phyloP scores from a whole-genome alignment of 2,113 vertebrate genomes.

The Tychaedon coryphoeus region DNA sequence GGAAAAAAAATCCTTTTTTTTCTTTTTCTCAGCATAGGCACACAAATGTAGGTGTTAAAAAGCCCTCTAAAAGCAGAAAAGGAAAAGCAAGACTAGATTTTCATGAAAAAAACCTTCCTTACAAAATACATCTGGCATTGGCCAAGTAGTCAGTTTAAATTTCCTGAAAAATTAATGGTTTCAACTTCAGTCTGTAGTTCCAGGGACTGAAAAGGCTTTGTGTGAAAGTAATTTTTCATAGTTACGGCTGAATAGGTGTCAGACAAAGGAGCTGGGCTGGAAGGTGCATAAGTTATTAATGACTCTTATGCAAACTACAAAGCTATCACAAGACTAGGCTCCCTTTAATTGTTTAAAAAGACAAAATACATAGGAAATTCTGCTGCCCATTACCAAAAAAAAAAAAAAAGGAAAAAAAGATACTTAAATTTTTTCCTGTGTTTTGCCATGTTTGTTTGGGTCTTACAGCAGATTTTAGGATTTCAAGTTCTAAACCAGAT shows the following conservation, averaged over 20 bases:
- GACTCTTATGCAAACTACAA: background rate
- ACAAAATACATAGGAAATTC: background rate
- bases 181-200: background rate
- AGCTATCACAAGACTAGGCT: background rate
- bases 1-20: background rate
- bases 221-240: background rate
- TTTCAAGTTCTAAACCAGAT: background rate
- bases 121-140: background rate
- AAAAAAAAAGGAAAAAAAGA: background rate
- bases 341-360: background rate
- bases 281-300: slow-evolving; percentile 25
- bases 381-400: accelerated
- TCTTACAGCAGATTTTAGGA: background rate
- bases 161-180: slow-evolving; percentile 1
- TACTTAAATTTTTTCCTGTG: background rate
- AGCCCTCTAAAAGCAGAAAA: background rate
- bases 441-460: background rate
- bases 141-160: background rate
- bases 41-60: background rate
- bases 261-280: background rate
- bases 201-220: background rate
- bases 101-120: background rate
- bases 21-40: background rate
- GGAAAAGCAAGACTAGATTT: background rate
- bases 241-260: background rate